These are phyloP conservation scores for Tachina fera DNA, from an alignment of 2,888 invertebrate genomes.

Conservation along the genomic window DNA sequence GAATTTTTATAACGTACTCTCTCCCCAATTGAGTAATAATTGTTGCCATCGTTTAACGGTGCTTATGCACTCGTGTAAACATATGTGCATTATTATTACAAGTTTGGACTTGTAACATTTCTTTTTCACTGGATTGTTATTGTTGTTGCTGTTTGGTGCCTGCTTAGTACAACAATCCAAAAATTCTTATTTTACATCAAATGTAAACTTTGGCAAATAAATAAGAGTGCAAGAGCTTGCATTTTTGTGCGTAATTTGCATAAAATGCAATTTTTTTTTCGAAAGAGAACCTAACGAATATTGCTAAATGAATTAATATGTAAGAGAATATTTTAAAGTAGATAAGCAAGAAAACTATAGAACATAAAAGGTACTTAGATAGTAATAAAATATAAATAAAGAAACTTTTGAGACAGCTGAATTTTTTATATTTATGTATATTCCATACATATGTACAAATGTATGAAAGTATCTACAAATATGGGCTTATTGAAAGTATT, in stretches of 20 bases:
- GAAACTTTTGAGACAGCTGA: too few relatives aligned
- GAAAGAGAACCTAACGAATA: constrained; percentile 7
- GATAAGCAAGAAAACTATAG: too few relatives aligned
- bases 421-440: too few relatives aligned
- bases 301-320: too few relatives aligned
- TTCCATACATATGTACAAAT: neutral
- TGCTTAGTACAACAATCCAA: constrained; percentile 17
- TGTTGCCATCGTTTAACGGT: constrained; percentile 23
- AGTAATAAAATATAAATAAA: too few relatives aligned
- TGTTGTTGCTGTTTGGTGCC: constrained; percentile 4
- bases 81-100: neutral
- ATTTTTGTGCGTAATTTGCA: constrained; percentile 10
- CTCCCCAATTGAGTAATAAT: constrained; percentile 29
- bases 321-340: too few relatives aligned
- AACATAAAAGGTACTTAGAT: too few relatives aligned
- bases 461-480: neutral
- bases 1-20: constrained; percentile 37
- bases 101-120: constrained; percentile 25
- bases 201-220: constrained; percentile 15
- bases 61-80: constrained; percentile 19
- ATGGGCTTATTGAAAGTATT: too few relatives aligned
- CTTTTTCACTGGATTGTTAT: constrained; percentile 9
- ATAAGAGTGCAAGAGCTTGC: neutral
- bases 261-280: constrained; percentile 10
- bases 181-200: neutral